Conservation (phyloP, 2,888 invertebrate species). For the Melieria omissa region DNA sequence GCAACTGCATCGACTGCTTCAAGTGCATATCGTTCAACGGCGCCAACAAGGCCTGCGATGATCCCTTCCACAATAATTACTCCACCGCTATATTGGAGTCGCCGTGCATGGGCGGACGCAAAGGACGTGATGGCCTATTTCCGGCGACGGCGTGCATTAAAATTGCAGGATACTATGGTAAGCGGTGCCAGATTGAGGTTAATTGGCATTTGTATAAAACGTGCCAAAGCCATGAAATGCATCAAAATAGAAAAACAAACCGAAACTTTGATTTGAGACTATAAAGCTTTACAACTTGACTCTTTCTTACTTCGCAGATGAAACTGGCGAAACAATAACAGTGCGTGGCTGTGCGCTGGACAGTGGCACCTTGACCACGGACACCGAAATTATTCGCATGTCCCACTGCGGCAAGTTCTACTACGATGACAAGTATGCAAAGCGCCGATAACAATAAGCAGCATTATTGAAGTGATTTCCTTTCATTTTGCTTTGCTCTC, state of each 20-base stretch:
- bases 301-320: slow-evolving; percentile 69
- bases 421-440: slow-evolving; percentile 81
- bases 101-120: slow-evolving; percentile 94
- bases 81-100: slow-evolving; percentile 85
- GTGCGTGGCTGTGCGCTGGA: slow-evolving; percentile 96
- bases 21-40: slow-evolving; percentile 95
- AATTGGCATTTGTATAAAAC: too few relatives aligned
- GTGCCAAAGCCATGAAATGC: too few relatives aligned
- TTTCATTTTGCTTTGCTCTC: background rate
- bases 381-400: slow-evolving; percentile 96
- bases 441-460: too few relatives aligned
- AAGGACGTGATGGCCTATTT: slow-evolving; percentile 91
- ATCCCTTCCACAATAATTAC: slow-evolving; percentile 94
- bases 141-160: slow-evolving; percentile 98
- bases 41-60: slow-evolving; percentile 87
- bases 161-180: slow-evolving; percentile 91
- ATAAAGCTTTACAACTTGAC: too few relatives aligned
- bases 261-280: too few relatives aligned
- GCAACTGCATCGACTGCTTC: slow-evolving; percentile 89
- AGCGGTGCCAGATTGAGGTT: slow-evolving; percentile 31
- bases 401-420: slow-evolving; percentile 97
- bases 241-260: background rate
- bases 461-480: too few relatives aligned
- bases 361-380: slow-evolving; percentile 93
- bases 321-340: slow-evolving; percentile 82